Evolutionary conservation across 1,140 invertebrate genomes (phyloP), one percentile per base, ranked within the genome.

Genomic region (Papilio machaon): DNA sequence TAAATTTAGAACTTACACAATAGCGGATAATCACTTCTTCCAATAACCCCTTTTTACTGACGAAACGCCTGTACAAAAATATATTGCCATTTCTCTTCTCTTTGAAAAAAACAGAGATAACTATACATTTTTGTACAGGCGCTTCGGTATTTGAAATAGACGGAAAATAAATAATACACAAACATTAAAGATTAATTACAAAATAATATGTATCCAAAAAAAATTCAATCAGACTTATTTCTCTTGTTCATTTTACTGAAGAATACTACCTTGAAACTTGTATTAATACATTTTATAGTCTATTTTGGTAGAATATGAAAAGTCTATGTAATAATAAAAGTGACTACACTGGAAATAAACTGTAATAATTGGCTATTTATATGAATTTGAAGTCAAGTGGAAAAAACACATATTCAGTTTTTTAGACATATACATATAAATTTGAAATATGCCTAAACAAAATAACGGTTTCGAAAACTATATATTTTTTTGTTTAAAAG

Each of bases 1-100:
- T 82, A 88, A 85, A 86, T 86, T 87, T 88, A 84, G 79, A 88
- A 84, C 85, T 87, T 87, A 78, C 17, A 82, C n/a, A 74, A 73
- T 64, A 64, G n/a, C 38, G 47, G 58, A 19, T 70, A 35, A 58
- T 64, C 73, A 81, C 47, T 82, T 79, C 67, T 79, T 75, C 49
- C 49, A 70, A 30, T 74, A 58, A 58, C 17, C 8, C 8, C 6
- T 58, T 58, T 8, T 17, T 17, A 58, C 52, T 58, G 54, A 2
- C 54, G 54, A 58, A 58, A 58, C n/a, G n/a, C n/a, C 17, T 58
- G 8, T 8, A 8, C 17, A n/a, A 1, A 19, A 58, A 58, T 10
- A 8, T 19, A 58, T 43, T 43, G 38, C 54, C 2, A 13, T n/a
- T 19, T 19, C 54, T 19, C 52, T n/a, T n/a, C 17, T 2, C 17